phyloP scores from a whole-genome alignment of 2,888 invertebrate species.

The Phalera bucephala region DNA sequence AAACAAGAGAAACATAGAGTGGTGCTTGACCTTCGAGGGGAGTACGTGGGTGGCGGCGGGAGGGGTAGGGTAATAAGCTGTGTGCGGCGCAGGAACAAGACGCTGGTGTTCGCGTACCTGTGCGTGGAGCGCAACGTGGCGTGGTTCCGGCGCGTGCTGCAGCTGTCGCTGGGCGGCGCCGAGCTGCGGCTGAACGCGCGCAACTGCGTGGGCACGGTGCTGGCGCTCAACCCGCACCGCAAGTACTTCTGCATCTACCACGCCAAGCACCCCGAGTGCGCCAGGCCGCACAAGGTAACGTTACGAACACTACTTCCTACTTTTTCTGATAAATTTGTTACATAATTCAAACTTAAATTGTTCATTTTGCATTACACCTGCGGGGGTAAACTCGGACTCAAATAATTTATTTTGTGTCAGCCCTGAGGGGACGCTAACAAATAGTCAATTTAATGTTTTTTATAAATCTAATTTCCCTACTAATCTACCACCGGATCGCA shows the following conservation, averaged over 20 bases:
- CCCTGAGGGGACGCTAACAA: too few species aligned
- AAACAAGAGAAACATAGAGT: too few species aligned
- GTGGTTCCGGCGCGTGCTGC: constrained; percentile 96
- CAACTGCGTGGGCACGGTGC: constrained; percentile 98
- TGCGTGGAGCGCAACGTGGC: constrained; percentile 94
- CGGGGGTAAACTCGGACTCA: too few species aligned
- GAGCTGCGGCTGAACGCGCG: constrained; percentile 96
- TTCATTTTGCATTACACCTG: background rate
- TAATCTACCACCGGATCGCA: too few species aligned
- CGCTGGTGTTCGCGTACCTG: constrained; percentile 96
- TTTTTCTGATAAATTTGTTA: too few species aligned
- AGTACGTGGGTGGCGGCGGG: too few species aligned
- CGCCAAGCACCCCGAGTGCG: constrained; percentile 94
- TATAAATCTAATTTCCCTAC: too few species aligned
- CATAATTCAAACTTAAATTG: background rate
- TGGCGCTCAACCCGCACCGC: constrained; percentile 97
- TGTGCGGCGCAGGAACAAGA: constrained; percentile 91
- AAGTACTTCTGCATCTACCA: constrained; percentile 99
- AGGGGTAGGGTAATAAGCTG: too few species aligned
- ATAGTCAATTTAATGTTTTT: too few species aligned
- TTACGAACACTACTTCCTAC: constrained; percentile 1
- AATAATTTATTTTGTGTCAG: too few species aligned
- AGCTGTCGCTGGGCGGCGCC: constrained; percentile 92
- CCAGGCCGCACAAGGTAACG: constrained; percentile 85
- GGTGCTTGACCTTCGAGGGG: too few species aligned